Conservation (phyloP, 2,113 vertebrate genomes). For the Corapipo altera region DNA sequence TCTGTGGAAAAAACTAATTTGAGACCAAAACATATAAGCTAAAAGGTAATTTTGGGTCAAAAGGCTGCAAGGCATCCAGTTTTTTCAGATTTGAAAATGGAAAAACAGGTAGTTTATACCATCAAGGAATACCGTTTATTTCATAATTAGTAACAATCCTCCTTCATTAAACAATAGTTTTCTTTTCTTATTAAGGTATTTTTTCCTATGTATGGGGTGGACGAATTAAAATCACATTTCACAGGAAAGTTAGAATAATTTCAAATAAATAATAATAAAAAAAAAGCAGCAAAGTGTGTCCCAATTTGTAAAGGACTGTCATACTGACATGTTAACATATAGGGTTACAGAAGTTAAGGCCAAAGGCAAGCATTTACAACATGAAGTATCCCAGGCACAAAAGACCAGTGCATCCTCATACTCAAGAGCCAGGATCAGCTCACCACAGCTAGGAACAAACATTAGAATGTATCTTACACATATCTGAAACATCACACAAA, state of each 20-base stretch:
- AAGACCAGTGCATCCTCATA: background rate
- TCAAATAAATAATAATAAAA: background rate
- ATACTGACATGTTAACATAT: rapidly evolving
- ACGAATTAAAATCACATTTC: background rate
- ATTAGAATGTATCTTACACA: background rate
- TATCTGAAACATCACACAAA: background rate
- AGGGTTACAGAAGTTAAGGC: background rate
- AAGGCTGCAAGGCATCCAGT: background rate
- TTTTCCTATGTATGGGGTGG: background rate
- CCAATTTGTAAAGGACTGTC: background rate
- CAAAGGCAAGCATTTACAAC: background rate
- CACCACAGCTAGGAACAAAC: background rate
- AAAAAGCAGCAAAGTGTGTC: background rate
- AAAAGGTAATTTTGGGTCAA: background rate
- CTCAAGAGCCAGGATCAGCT: background rate
- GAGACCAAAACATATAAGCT: background rate
- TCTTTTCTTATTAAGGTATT: background rate
- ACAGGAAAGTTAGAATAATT: background rate
- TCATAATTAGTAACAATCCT: background rate
- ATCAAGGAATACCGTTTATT: background rate
- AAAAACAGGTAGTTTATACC: background rate
- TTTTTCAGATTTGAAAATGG: background rate
- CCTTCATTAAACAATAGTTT: background rate
- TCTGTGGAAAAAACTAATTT: background rate
- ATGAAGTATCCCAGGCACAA: background rate